These are phyloP conservation scores for Ectemnius cavifrons DNA, from an alignment of 2,888 invertebrate species.

Conservation along the genomic window DNA sequence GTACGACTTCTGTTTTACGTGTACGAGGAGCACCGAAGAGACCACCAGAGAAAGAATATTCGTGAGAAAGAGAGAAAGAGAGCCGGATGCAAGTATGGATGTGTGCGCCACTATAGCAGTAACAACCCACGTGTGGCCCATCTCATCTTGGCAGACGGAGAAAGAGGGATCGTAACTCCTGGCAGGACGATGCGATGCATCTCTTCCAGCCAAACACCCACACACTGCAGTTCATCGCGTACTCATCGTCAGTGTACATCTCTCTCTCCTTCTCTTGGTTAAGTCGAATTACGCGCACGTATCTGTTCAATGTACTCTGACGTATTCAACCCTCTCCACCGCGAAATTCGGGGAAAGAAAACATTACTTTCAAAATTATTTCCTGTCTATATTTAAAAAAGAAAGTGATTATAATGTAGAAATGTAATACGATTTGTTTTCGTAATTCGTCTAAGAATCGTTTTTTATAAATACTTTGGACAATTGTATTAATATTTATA, in stretches of 20 bases:
- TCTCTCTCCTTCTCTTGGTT: not conserved
- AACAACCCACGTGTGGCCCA: conserved; percentile 32
- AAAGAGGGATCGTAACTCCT: conserved; percentile 47
- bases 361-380: no score
- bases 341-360: not conserved
- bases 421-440: no score
- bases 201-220: conserved; percentile 52
- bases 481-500: no score
- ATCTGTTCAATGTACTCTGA: not conserved
- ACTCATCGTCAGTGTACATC: conserved; percentile 28
- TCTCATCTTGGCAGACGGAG: conserved; percentile 15
- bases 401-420: no score
- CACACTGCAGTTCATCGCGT: conserved; percentile 25
- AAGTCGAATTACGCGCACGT: not conserved
- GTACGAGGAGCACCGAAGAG: conserved; percentile 8
- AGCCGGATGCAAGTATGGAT: not conserved
- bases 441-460: no score
- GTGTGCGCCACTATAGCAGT: conserved; percentile 13
- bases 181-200: conserved; percentile 59
- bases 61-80: not conserved
- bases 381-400: no score
- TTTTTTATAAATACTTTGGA: no score
- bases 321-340: not conserved
- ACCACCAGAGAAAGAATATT: not conserved
- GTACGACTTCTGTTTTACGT: conserved; percentile 39